Evolutionary conservation across 37 sponge, comb jelly and placozoan genomes (phyloP).

Genomic region (Halisarca cf. caerulea): DNA sequence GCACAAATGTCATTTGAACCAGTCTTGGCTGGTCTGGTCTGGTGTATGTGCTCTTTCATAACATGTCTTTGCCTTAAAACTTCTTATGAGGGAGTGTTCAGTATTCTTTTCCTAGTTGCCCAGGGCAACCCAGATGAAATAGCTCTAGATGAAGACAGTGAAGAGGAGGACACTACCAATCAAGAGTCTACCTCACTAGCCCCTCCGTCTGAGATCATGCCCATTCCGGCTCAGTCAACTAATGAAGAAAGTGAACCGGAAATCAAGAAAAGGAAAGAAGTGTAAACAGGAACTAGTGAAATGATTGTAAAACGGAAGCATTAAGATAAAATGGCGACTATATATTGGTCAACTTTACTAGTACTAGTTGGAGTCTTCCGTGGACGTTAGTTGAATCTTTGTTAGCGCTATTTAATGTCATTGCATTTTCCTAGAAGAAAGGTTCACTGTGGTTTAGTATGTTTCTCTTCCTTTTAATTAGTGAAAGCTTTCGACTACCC

Average conservation of each 20-base stretch:
- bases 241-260: no score
- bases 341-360: neutral
- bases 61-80: neutral
- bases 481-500: neutral
- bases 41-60: neutral
- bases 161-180: neutral
- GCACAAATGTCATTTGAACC: no score
- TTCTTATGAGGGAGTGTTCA: neutral
- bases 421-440: no score
- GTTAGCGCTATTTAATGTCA: neutral
- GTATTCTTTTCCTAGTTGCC: neutral
- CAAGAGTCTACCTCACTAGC: no score
- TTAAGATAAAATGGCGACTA: neutral
- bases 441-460: no score
- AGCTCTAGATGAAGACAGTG: neutral
- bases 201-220: no score
- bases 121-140: slow-evolving; percentile 35
- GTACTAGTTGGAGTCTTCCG: neutral
- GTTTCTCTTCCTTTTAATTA: no score
- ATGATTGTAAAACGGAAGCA: no score
- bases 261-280: no score
- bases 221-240: no score
- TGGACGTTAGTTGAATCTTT: neutral
- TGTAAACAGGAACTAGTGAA: no score
- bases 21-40: neutral